phyloP scores from a whole-genome alignment of 2,113 vertebrate species.

The Urocolius indicus region DNA sequence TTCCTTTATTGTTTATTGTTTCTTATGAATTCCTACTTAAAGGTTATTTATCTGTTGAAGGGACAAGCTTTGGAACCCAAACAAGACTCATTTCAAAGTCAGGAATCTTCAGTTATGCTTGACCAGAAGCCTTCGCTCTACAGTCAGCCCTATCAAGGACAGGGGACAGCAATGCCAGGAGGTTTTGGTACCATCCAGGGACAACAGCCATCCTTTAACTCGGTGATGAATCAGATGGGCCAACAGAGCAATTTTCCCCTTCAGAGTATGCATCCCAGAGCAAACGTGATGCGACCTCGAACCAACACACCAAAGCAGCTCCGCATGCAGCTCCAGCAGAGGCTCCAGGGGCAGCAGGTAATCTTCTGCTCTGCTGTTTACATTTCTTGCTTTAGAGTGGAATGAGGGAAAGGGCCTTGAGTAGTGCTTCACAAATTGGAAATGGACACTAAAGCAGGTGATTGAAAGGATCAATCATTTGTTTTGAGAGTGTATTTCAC shows the following conservation, averaged over 20 bases:
- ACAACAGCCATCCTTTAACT: constrained; percentile 87
- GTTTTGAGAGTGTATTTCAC: not conserved
- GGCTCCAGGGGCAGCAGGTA: constrained; percentile 97
- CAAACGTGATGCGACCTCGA: constrained; percentile 86
- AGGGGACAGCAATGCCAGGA: constrained; percentile 84
- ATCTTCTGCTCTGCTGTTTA: not conserved
- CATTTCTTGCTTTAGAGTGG: not conserved
- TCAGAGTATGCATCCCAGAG: constrained; percentile 87
- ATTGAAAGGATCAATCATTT: not conserved
- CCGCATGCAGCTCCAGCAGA: constrained; percentile 93
- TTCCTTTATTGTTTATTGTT: not conserved
- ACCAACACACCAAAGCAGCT: constrained; percentile 90
- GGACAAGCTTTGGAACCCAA: constrained; percentile 84
- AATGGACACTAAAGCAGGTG: not conserved
- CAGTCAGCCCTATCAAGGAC: constrained; percentile 86
- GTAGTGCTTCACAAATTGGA: not conserved
- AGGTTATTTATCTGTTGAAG: constrained; percentile 72
- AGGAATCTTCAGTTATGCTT: constrained; percentile 85
- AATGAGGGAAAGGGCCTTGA: no score
- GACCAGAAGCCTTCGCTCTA: constrained; percentile 91
- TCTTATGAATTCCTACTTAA: not conserved
- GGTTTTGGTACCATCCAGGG: constrained; percentile 85
- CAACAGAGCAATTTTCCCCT: constrained; percentile 83
- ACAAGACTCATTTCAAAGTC: constrained; percentile 86
- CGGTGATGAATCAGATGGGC: constrained; percentile 84